phyloP scores from a whole-genome alignment of 2,888 invertebrate genomes.

The Palloptera scutellata region DNA sequence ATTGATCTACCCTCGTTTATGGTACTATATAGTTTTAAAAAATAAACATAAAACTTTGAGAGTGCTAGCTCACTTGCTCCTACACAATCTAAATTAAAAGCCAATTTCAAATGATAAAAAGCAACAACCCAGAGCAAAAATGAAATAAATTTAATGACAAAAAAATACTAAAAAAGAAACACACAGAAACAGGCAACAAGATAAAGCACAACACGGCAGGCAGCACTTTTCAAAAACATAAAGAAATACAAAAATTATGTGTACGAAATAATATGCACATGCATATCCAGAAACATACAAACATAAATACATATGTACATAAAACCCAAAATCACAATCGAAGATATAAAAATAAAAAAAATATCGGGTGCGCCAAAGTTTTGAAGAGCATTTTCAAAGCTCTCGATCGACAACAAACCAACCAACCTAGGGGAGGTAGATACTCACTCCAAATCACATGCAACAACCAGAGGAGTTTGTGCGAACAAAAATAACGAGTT shows the following conservation, averaged over 20 bases:
- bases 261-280: background rate
- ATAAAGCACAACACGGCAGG: background rate
- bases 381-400: background rate
- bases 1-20: no score
- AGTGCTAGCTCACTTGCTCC: no score
- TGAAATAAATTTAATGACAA: slow-evolving; percentile 3
- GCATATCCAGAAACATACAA: background rate
- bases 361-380: background rate
- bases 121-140: background rate
- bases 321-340: slow-evolving; percentile 4
- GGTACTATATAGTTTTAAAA: no score
- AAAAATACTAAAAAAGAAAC: slow-evolving; percentile 2
- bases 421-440: background rate
- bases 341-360: slow-evolving; percentile 7
- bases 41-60: no score
- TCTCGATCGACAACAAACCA: no score
- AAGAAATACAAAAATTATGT: background rate
- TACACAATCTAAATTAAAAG: slow-evolving; percentile 13
- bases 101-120: slow-evolving; percentile 20
- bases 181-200: background rate
- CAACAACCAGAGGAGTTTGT: slow-evolving; percentile 1
- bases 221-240: background rate
- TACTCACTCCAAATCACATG: background rate
- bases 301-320: background rate
- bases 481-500: no score